Evolutionary conservation across 2,888 invertebrate species (phyloP), one percentile per base, ranked within the genome.

Genomic region (Eurois occulta): DNA sequence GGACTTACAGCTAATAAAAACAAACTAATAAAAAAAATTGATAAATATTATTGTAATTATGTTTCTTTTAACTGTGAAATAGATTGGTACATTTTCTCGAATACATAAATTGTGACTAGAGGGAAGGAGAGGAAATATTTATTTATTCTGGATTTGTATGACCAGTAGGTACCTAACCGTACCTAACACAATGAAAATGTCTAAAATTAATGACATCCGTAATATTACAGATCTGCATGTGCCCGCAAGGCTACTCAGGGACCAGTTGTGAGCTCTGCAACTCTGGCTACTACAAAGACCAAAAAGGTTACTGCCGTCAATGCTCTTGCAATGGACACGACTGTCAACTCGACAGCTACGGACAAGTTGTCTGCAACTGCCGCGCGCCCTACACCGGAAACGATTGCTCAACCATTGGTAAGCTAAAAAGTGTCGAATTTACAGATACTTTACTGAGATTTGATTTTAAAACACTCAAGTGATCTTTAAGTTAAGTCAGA

Each of bases 251-350:
- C 1, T 99, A 99, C 91, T 95, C 95, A 18, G 99, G 99, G 75
- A 97, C 98, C 0, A 99, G 99, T 72, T 99, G 99, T 91, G 99
- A 99, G 94, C 95, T 92, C 11, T 99, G 99, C 91, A 95, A 97
- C 0, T 91, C 97, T 0, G 97, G 98, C 21, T 98, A 97, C 93
- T 99, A 98, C 93, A 97, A 98, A 77, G 98, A 98, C 87, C 94
- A 94, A 1, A 96, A 94, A 72, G 97, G 97, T 18, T 94, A 97
- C n/a, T 98, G 99, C 88, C 95, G 94, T 8, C 95, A 92, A 48
- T 99, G 99, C 90, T 98, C 98, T 6, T 99, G 99, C 94, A 98
- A 97, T 90, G 97, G 97, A n/a, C 97, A 97, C 84, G 97, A 98
- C 86, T 98, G 98, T 90, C 95, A 96, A 79, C 91, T 97, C 52